Conservation (phyloP, 2,888 invertebrate genomes). For the Encarsia formosa region DNA sequence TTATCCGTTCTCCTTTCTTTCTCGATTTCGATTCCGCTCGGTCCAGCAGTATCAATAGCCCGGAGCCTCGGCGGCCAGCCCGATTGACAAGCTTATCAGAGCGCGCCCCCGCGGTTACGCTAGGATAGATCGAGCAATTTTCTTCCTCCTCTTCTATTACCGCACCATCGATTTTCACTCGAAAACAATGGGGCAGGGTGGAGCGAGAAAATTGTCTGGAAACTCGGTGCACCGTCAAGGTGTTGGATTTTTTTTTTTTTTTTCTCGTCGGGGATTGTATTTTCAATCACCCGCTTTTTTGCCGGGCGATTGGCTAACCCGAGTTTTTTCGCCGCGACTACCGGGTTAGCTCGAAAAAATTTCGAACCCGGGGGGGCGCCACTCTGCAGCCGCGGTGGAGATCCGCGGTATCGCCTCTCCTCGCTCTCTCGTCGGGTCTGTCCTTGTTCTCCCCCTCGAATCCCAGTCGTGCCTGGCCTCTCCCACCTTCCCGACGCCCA, state of each 20-base stretch:
- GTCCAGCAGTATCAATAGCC: too few species aligned
- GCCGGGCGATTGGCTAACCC: conserved; percentile 16
- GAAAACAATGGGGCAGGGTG: conserved; percentile 20
- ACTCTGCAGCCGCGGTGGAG: conserved; percentile 16
- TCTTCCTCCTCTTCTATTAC: conserved; percentile 22
- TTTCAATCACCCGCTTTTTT: too few species aligned
- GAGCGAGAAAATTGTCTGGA: not conserved
- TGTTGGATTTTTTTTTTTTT: too few species aligned
- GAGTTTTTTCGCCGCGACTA: not conserved
- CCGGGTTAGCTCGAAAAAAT: not conserved
- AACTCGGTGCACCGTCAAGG: conserved; percentile 12
- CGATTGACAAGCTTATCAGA: conserved; percentile 31
- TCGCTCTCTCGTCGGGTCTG: conserved; percentile 7
- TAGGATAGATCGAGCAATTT: conserved; percentile 26
- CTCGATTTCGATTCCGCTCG: too few species aligned
- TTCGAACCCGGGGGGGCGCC: conserved; percentile 13
- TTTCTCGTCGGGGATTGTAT: too few species aligned
- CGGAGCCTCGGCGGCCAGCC: not conserved
- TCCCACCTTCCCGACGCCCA: too few species aligned
- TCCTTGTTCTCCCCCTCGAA: conserved; percentile 1
- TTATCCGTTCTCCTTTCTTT: too few species aligned
- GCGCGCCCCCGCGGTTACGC: conserved; percentile 24
- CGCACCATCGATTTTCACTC: conserved; percentile 25
- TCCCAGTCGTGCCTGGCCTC: too few species aligned
- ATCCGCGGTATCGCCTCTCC: conserved; percentile 3